phyloP scores from a whole-genome alignment of 2,113 vertebrate species.

The Rana temporaria region DNA sequence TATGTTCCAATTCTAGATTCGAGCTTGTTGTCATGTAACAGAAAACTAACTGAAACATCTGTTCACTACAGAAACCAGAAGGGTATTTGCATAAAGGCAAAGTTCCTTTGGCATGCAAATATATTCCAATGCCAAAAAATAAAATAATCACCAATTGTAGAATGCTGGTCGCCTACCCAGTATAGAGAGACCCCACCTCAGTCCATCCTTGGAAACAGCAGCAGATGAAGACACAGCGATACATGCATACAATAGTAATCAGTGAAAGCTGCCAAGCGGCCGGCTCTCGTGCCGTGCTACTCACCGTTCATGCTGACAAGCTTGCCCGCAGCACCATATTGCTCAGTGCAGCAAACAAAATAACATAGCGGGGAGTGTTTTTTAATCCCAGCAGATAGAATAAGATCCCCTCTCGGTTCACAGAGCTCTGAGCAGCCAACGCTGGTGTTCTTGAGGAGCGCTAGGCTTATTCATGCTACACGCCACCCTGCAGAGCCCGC shows the following conservation, averaged over 20 bases:
- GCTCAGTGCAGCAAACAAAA: conserved; percentile 73
- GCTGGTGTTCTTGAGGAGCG: not conserved
- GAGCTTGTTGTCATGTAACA: too few species aligned
- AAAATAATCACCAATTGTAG: too few species aligned
- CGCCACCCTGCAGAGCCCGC: conserved; percentile 23
- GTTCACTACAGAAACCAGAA: too few species aligned
- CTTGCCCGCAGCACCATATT: conserved; percentile 79
- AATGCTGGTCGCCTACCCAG: not conserved
- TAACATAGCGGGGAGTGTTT: conserved; percentile 66
- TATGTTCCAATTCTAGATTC: too few species aligned
- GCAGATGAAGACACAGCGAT: not conserved
- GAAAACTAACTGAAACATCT: too few species aligned
- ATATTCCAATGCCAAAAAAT: not conserved
- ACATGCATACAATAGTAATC: not conserved
- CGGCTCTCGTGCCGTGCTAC: conserved; percentile 35
- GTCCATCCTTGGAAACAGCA: not conserved
- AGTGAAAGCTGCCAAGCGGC: not conserved
- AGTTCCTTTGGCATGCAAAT: too few species aligned
- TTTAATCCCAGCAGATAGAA: conserved; percentile 66
- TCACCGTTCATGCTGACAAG: conserved; percentile 83
- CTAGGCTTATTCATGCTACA: conserved; percentile 11
- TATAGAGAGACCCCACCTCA: not conserved
- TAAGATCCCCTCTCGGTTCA: not conserved
- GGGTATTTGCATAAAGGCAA: too few species aligned
- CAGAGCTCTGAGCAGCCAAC: not conserved